phyloP scores from a whole-genome alignment of 2,113 vertebrate genomes.

The Hyperopisus bebe region DNA sequence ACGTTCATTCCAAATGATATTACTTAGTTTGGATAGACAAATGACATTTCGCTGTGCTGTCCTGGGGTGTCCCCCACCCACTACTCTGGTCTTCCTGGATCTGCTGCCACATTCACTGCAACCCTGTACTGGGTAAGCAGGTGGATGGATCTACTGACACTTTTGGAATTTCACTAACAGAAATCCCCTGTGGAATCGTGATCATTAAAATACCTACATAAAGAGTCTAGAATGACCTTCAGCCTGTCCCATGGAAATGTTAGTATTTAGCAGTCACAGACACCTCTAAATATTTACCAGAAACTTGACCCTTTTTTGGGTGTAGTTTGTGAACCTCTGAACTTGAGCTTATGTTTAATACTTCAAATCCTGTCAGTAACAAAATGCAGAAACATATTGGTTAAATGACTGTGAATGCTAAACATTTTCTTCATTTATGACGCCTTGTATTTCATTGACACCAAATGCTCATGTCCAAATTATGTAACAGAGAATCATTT shows the following conservation, averaged over 20 bases:
- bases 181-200: neutral
- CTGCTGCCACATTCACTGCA: neutral
- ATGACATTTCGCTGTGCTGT: neutral
- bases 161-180: neutral
- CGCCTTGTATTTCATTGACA: neutral
- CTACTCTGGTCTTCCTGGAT: neutral
- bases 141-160: neutral
- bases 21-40: neutral
- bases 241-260: neutral
- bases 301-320: neutral
- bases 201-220: neutral
- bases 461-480: neutral
- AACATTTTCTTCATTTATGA: neutral
- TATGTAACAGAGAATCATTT: neutral
- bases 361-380: neutral
- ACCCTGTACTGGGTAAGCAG: neutral
- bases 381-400: neutral
- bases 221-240: neutral
- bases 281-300: neutral
- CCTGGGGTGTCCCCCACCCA: neutral
- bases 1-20: too few relatives aligned
- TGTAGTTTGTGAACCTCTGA: neutral
- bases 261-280: too few relatives aligned
- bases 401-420: neutral
- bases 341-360: neutral